Conservation (phyloP, 2,888 invertebrate genomes). For the Tridacna gigas region DNA sequence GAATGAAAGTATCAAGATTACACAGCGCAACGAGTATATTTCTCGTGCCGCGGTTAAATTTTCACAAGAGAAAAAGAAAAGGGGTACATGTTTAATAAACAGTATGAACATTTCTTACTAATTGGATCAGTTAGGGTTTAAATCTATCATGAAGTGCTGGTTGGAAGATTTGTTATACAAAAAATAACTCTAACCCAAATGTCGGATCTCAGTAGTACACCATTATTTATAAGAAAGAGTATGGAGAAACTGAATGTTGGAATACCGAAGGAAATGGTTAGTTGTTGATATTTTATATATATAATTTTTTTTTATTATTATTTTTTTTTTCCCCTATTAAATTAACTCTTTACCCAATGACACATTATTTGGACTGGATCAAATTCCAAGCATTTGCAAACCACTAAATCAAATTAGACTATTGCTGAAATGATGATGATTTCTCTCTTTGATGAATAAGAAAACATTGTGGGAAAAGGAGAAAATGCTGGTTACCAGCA, state of each 20-base stretch:
- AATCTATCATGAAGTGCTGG: neutral
- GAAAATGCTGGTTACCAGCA: neutral
- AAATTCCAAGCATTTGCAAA: too few relatives aligned
- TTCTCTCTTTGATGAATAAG: too few relatives aligned
- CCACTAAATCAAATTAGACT: too few relatives aligned
- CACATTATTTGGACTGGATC: too few relatives aligned
- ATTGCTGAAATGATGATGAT: too few relatives aligned
- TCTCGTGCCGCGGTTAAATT: too few relatives aligned
- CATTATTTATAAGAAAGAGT: conserved; percentile 15
- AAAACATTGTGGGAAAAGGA: neutral
- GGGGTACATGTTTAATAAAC: too few relatives aligned
- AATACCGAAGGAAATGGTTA: conserved; percentile 13
- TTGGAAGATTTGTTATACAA: neutral
- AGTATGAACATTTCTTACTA: neutral
- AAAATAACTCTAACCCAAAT: conserved; percentile 15
- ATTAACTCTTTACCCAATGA: neutral
- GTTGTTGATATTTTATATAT: neutral
- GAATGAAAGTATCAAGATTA: too few relatives aligned
- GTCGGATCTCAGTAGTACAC: conserved; percentile 23
- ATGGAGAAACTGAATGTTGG: conserved; percentile 16
- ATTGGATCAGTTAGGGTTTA: conserved; percentile 6
- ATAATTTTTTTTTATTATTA: too few relatives aligned
- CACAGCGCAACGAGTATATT: too few relatives aligned
- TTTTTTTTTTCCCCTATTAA: too few relatives aligned
- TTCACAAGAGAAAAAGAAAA: too few relatives aligned